phyloP scores from a whole-genome alignment of 2,888 invertebrate genomes.

The Trichopria drosophilae region DNA sequence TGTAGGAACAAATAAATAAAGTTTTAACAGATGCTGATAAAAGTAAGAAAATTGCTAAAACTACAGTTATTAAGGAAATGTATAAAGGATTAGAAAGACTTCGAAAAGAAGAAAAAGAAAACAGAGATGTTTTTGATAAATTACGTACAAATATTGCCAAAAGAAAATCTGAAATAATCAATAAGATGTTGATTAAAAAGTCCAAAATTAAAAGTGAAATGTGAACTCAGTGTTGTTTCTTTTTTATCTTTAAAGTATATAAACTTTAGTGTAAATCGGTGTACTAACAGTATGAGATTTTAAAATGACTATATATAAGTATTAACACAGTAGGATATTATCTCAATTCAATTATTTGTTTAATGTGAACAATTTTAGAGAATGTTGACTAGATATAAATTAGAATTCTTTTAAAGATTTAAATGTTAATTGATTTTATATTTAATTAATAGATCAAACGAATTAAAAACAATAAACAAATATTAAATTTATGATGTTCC shows the following conservation, averaged over 20 bases:
- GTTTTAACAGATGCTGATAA: not conserved
- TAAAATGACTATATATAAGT: no score
- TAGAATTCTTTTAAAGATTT: not conserved
- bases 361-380: not conserved
- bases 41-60: not conserved
- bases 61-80: slow-evolving; percentile 1
- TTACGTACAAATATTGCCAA: slow-evolving; percentile 1
- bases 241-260: not conserved
- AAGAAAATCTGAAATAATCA: slow-evolving; percentile 1
- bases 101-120: slow-evolving; percentile 2
- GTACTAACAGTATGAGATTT: no score
- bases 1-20: not conserved
- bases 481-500: slow-evolving; percentile 1
- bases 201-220: not conserved
- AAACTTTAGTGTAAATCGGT: no score
- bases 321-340: no score
- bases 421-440: not conserved
- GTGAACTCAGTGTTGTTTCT: not conserved
- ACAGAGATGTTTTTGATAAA: not conserved
- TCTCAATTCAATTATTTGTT: not conserved
- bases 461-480: no score
- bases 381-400: not conserved
- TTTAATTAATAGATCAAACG: no score
- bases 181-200: slow-evolving; percentile 1
- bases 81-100: not conserved